Base-by-base conservation (phyloP, 2,797 vertebrate genomes). In the Carapus acus region DNA sequence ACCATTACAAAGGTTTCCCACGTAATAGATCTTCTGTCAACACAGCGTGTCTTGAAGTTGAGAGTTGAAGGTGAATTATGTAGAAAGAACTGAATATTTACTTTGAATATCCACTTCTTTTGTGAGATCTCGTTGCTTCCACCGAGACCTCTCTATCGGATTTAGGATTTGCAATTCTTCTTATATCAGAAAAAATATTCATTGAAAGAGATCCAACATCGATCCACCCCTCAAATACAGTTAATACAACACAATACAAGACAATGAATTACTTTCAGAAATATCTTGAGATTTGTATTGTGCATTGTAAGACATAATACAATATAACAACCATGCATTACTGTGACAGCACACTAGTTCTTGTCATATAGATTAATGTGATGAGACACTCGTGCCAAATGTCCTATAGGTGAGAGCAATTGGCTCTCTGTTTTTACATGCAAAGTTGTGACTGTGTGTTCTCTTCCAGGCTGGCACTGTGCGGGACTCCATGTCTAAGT, bases 401-500 rank as follows among this genome's bases (percentile, higher is more conserved):
- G 24, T 4, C 9, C 24, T 5, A 27, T 27, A 27, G 9, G 9
- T 5, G 4, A 9, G 9, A 27, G 9, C 4, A 27, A 27, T 27
- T 27, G 24, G 4, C 24, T 9, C 24, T 5, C 24, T 27, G 24
- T 9, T 9, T 8, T 33, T 33, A 13, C 2, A 33, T 3, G 8
- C 31, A 33, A 13, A 33, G 8, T 3, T 8, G 8, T 33, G 12
- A 33, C 8, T 22, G 0, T 58, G 31, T 72, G 19, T 69, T 14
- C 49, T 73, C 5, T 5, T 77, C 14, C 76, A 98, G 94, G 96
- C 96, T 2, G 87, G 92, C 29, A 99, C 95, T 0, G 96, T 98
- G 49, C 81, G 96, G 36, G 94, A 99, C 81, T 98, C 96, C 37
- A 96, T 99, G 94, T 92, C 96, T 0, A 99, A 99, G 77, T 99